phyloP scores from a whole-genome alignment of 2,888 invertebrate species.

The Drosophila emarginata region DNA sequence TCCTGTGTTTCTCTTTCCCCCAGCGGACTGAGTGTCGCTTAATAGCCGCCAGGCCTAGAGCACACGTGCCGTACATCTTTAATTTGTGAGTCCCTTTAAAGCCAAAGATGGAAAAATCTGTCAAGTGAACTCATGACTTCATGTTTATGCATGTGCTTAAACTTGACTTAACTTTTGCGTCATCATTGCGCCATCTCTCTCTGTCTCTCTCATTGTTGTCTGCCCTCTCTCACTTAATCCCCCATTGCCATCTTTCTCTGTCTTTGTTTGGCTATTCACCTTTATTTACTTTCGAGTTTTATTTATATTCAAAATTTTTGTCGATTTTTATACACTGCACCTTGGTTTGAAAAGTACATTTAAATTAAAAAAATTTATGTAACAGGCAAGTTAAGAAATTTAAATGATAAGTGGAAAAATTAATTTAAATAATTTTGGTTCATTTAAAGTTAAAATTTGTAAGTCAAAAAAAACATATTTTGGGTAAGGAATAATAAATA shows the following conservation, averaged over 20 bases:
- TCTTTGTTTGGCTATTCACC: slow-evolving; percentile 50
- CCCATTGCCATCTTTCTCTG: background rate
- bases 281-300: slow-evolving; percentile 61
- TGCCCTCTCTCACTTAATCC: background rate
- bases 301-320: slow-evolving; percentile 66
- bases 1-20: background rate
- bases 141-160: slow-evolving; percentile 28
- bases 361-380: background rate
- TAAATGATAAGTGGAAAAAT: too few species aligned
- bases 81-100: slow-evolving; percentile 44
- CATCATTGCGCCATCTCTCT: slow-evolving; percentile 48
- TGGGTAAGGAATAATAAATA: too few species aligned
- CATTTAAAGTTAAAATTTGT: too few species aligned
- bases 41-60: slow-evolving; percentile 61
- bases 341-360: background rate
- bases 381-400: too few species aligned
- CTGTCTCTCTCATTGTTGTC: slow-evolving; percentile 26
- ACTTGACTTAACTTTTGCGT: slow-evolving; percentile 47
- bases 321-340: slow-evolving; percentile 33
- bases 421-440: too few species aligned
- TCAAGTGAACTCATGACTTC: background rate
- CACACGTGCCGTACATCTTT: slow-evolving; percentile 71
- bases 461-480: too few species aligned
- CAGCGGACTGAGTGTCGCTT: slow-evolving; percentile 46
- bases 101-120: background rate